Base-by-base conservation (phyloP, 2,888 invertebrate genomes). In the Clanis bilineata region DNA sequence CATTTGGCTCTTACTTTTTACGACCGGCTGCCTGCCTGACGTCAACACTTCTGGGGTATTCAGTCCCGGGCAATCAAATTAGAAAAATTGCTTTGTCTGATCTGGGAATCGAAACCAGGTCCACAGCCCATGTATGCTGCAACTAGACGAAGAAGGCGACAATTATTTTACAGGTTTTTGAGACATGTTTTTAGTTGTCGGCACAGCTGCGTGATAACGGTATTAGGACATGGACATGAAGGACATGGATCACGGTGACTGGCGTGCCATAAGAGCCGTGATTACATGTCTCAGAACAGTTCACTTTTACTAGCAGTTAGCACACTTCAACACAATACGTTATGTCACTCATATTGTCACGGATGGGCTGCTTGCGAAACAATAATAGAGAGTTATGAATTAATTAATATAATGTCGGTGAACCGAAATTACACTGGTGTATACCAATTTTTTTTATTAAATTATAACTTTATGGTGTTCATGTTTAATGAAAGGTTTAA, bases 301-400 rank as follows among this genome's bases (percentile, higher is more conserved):
- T 80, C 79, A 86, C 88, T 88, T 87, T 88, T 87, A 87, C 86
- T 83, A 65, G 73, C 72, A 64, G 65, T 73, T 64, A 74, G 77
- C 25, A 25, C 25, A 25, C 3, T 6, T 76, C 77, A 68, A 75
- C 76, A 82, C 79, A 77, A 79, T 77, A 74, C 73, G 59, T 83
- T 82, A 82, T 80, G 77, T 80, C 80, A 84, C 71, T 69, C 62
- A 62, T 62, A 56, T 60, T 60, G 60, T 21, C 59, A 38, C 36
- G 22, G 43, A 60, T 63, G 58, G 38, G 18, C 12, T 12, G 56
- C 18, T 56, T 59, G 44, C 54, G 58, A 58, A 58, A 58, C 32
- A 25, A 47, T 45, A 23, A 38, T 22, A 21, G 36, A 57, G 32
- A 45, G 32, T 21, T 45, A 39, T 39, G 38, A 56, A 39, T 38